Percentiles rank a stretch among this genome's conserved stretches.
Conservation (phyloP, 1,140 invertebrate species). For the Colletes gigas region DNA sequence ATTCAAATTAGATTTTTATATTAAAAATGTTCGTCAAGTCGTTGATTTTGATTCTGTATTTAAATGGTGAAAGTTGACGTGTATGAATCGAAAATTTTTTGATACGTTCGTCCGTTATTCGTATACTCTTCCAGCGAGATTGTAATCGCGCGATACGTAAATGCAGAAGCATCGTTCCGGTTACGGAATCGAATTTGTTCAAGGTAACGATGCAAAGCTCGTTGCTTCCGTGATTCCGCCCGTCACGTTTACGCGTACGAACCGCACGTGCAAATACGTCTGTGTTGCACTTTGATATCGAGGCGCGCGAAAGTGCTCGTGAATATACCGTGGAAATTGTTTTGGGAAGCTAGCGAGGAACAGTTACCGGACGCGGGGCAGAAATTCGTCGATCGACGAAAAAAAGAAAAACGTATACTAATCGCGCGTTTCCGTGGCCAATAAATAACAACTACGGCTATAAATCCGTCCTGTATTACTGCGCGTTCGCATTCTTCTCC, state of each 20-base stretch:
- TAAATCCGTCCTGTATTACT: conserved; percentile 6
- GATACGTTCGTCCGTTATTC: background rate
- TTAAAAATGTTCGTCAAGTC: no score
- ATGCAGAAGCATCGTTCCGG: background rate
- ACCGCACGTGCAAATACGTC: background rate
- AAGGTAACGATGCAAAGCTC: background rate
- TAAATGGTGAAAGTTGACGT: background rate
- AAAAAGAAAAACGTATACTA: background rate
- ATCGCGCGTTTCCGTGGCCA: background rate
- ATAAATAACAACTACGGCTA: conserved; percentile 35
- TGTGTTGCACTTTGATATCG: background rate
- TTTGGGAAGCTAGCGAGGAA: no score
- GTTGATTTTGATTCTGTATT: no score
- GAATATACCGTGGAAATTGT: background rate
- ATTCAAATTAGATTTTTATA: no score
- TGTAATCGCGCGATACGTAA: background rate
- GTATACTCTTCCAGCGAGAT: background rate
- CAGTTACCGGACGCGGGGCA: background rate
- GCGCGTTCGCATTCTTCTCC: background rate
- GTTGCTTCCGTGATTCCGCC: background rate
- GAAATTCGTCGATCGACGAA: background rate
- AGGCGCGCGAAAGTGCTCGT: no score
- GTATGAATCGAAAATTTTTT: background rate
- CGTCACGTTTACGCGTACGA: background rate
- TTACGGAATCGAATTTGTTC: background rate